These are phyloP conservation scores for Trididemnum nubilum DNA, from an alignment of 23 tunicate genomes.

Conservation along the genomic window DNA sequence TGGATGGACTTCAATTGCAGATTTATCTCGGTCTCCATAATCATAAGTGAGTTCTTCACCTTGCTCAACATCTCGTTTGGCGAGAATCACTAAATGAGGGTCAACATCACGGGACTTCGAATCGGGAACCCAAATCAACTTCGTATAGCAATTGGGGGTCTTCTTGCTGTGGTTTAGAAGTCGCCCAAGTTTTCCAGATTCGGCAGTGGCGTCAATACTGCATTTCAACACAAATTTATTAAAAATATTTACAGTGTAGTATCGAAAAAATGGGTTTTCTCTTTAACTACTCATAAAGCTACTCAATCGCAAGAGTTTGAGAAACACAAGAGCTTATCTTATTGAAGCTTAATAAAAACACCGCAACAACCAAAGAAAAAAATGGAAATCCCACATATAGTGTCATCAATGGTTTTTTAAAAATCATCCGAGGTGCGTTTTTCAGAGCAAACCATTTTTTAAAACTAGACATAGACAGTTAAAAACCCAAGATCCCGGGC, in stretches of 20 bases:
- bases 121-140: slow-evolving; percentile 52
- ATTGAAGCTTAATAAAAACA: no score
- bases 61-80: slow-evolving; percentile 64
- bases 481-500: no score
- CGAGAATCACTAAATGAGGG: slow-evolving; percentile 68
- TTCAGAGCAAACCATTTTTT: no score
- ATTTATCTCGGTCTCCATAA: slow-evolving; percentile 83
- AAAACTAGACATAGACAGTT: no score
- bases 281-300: not conserved
- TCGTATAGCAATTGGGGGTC: slow-evolving; percentile 80
- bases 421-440: no score
- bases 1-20: slow-evolving; percentile 80
- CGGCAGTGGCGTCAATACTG: slow-evolving; percentile 93
- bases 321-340: no score
- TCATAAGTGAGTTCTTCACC: slow-evolving; percentile 88
- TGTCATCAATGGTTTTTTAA: no score
- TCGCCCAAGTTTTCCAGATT: slow-evolving; percentile 70
- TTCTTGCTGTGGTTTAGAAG: slow-evolving; percentile 80
- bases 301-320: no score
- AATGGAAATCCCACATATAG: no score
- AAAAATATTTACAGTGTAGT: not conserved
- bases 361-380: no score
- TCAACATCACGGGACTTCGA: not conserved
- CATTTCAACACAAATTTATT: no score
- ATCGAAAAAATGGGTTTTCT: not conserved